Evolutionary conservation across 2,888 invertebrate species (phyloP), one percentile per base, ranked within the genome.

Genomic region (Aricia artaxerxes): DNA sequence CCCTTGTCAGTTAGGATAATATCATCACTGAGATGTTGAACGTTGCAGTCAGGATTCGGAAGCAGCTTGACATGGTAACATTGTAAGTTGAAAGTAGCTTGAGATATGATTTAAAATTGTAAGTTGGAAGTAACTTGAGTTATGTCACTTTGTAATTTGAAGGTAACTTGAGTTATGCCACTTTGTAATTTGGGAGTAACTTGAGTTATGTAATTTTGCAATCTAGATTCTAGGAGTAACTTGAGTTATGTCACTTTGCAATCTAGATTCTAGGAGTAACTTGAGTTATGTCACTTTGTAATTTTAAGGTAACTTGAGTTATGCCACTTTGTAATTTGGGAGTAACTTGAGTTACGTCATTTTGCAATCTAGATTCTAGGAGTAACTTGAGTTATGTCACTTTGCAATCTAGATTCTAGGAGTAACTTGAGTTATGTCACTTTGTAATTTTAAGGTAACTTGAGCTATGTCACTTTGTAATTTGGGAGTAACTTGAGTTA

Each of bases 181-280:
- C 40, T 40, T 40, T 13, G 60, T 60, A 60, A 60, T 0, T 24
- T 61, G n/a, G 6, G 24, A 61, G 24, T n/a, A 60, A 49, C 11
- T 9, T 9, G 0, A 60, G 4, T 60, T 60, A 2, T 44, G 44
- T 9, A 9, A 44, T 9, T 44, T 44, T 44, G 44, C 7, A 44
- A 7, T 0, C 0, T 44, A 5, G 7, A 44, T 1, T 0, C 0
- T 44, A 5, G 7, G 7, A 0, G 44, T 5, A 44, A 7, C 44
- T 44, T 7, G 5, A 44, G 44, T 1, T 44, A 7, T 7, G 44
- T 44, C 44, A 1, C 1, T 44, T 44, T 9, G 7, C 24, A 24
- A 24, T 24, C 24, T 24, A 24, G 24, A 24, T 24, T 24, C 24
- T 24, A n/a, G n/a, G 4, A 16, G 60, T 60, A 60, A 16, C 60